A percentile compares a stretch with the other conserved stretches of the same genome.
phyloP scores from a whole-genome alignment of 2,113 vertebrate genomes.

The Ginglymostoma cirratum region DNA sequence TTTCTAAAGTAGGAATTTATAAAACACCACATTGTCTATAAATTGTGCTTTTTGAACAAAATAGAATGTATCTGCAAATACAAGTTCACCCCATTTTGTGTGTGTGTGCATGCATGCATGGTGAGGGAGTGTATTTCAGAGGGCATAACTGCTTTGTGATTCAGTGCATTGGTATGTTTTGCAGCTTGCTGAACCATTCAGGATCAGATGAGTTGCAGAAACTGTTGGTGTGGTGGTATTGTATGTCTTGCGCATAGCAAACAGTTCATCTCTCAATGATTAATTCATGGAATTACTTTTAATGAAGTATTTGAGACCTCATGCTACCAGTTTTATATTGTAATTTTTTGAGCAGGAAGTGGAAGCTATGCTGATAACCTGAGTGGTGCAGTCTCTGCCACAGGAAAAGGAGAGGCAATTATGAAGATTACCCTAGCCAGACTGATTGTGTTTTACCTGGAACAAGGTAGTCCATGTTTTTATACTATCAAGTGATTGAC shows the following conservation, averaged over 20 bases:
- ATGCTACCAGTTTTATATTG: not conserved
- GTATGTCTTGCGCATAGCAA: not conserved
- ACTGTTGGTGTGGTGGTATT: not conserved
- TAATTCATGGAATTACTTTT: not conserved
- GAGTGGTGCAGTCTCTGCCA: conserved; percentile 77
- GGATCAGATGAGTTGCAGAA: not conserved
- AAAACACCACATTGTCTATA: too few species aligned
- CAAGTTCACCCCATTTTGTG: too few species aligned
- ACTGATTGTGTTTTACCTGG: conserved; percentile 77
- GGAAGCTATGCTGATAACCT: conserved; percentile 86
- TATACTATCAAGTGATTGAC: not conserved
- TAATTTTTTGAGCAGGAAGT: conserved; percentile 58
- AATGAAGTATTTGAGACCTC: not conserved
- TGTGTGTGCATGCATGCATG: too few species aligned
- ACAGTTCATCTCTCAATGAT: not conserved
- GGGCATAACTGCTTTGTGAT: not conserved
- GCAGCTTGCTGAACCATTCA: too few species aligned
- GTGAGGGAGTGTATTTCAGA: not conserved
- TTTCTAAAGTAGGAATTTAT: too few species aligned
- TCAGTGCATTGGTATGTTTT: not conserved
- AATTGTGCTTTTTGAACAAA: too few species aligned
- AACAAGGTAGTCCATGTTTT: conserved; percentile 69
- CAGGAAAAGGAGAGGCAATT: conserved; percentile 88
- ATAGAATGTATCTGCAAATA: too few species aligned
- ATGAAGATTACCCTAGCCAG: conserved; percentile 84